Evolutionary conservation across 2,888 invertebrate species (phyloP), one percentile per base, ranked within the genome.

Genomic region (Apamea anceps): DNA sequence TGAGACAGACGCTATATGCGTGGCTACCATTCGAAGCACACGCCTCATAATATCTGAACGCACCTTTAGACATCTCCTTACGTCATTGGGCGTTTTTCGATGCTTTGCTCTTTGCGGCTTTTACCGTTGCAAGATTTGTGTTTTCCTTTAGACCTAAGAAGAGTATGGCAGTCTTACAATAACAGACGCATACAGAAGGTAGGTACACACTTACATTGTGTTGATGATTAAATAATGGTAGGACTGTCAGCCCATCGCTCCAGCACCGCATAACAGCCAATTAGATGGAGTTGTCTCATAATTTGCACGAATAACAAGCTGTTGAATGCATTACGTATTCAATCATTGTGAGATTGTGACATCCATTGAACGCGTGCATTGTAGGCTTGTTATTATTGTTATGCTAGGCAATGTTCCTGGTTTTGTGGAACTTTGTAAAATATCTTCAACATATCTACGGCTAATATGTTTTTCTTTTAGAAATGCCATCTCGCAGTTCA

Each of bases 241-340:
- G 75, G 68, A 21, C 32, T 67, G 75, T 57, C 70, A 68, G 37
- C 51, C 68, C 54, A 57, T 68, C 72, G n/a, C 63, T 65, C 42
- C 63, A 72, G 54, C 62, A 66, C n/a, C 60, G 60, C 81, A 51
- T 85, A 73, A 60, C n/a, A 81, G 28, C 60, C 83, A 84, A 83
- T 86, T 82, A 86, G 63, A 73, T 86, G 60, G 78, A 86, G 72
- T 86, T 78, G 79, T 84, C 79, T 72, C 79, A 84, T 84, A 86
- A 84, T 84, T 84, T 84, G 73, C 87, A 72, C 74, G 71, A 71
- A n/a, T 68, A 72, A 72, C 84, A 48, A 68, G 71, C 79, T 57
- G 74, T 84, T 86, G 73, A 71, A 84, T 84, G 84, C 77, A 67
- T 72, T 78, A 45, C 37, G 71, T 48, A 65, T 79, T 84, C 84